Evolutionary conservation across 2,888 invertebrate genomes (phyloP), one percentile per base, ranked within the genome.

Genomic region (Meghimatium bilineatum): DNA sequence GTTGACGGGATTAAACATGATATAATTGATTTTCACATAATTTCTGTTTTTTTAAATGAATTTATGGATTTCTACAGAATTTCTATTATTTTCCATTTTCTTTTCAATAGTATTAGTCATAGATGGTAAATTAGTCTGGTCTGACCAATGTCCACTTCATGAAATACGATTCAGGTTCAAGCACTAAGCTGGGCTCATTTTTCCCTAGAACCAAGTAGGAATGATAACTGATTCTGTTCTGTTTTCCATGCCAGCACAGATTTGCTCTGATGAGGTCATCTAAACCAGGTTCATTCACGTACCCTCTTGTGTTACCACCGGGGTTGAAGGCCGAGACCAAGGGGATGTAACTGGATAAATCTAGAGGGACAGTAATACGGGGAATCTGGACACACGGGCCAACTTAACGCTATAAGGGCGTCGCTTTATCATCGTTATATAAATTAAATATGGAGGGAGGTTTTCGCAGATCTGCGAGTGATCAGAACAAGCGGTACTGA

Each of bases 311-410:
- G 17, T 67, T 44, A 78, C 66, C 26, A 67, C 44, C 44, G 67
- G 49, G 63, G 78, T 78, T 49, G 38, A 38, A n/a, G 78, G 80
- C 56, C 6, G 34, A n/a, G 60, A 63, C 36, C 63, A 44, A 72
- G 63, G 80, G 80, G 80, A 71, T 60, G 71, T 56, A 80, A 80
- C 80, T 56, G 36, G 36, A 80, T 52, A 80, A 80, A 72, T 72
- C 71, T 38, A n/a, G 20, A 26, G 71, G 72, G 80, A 80, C 5
- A 38, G n/a, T 36, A 29, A n/a, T n/a, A n/a, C 60, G 38, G 38
- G 34, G 60, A 29, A n/a, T n/a, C 36, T 63, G 76, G 36, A 77
- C 63, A n/a, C 23, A 5, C 8, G 66, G 66, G 44, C 29, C 67
- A 36, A 14, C 29, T 52, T 12, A 52, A 52, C 10, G 5, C 1